Evolutionary conservation across 1,140 invertebrate species (phyloP).

Genomic region (Sycophaga agraensis): DNA sequence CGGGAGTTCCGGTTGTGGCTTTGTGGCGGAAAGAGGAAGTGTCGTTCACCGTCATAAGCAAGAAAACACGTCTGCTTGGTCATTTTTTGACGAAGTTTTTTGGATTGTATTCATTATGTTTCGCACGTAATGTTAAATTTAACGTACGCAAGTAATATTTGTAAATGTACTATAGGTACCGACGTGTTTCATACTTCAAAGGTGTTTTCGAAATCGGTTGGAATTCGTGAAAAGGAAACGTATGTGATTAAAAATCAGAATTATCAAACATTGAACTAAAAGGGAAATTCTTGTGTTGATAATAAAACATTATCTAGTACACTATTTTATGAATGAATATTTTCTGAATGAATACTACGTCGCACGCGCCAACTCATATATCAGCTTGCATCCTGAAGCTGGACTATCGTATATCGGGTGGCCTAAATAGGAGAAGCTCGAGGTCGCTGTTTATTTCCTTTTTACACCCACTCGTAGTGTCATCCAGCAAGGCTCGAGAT

Average conservation of each 20-base stretch:
- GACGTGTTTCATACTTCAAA: too few species aligned
- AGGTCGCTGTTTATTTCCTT: slow-evolving; percentile 54
- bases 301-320: slow-evolving; percentile 15
- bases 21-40: slow-evolving; percentile 12
- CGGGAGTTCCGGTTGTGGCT: slow-evolving; percentile 18
- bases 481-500: slow-evolving; percentile 18
- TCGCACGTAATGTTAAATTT: too few species aligned
- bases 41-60: neutral
- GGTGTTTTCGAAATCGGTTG: too few species aligned
- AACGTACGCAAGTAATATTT: too few species aligned
- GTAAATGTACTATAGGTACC: too few species aligned
- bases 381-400: slow-evolving; percentile 51
- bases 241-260: slow-evolving; percentile 13
- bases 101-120: too few species aligned
- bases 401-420: slow-evolving; percentile 49
- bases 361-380: slow-evolving; percentile 39
- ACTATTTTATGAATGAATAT: slow-evolving; percentile 34
- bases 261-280: slow-evolving; percentile 10
- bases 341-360: slow-evolving; percentile 38
- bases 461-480: slow-evolving; percentile 43
- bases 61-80: neutral
- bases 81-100: too few species aligned
- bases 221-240: slow-evolving; percentile 1
- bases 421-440: slow-evolving; percentile 52
- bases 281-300: slow-evolving; percentile 13